Evolutionary conservation across 1,140 invertebrate species (phyloP).

Genomic region (Melitaea cinxia): DNA sequence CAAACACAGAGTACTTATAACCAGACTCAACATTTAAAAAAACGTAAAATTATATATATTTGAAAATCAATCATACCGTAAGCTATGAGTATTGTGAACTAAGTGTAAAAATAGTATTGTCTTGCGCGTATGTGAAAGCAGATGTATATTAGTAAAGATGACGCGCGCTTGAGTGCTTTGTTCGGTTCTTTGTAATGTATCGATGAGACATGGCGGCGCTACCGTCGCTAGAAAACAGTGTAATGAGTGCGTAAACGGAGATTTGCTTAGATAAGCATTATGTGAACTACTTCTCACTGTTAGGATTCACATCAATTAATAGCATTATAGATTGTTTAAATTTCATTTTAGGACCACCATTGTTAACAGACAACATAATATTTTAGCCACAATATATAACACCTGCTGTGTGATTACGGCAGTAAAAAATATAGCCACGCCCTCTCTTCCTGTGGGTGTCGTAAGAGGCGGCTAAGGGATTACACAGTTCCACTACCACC

Average conservation of each 20-base stretch:
- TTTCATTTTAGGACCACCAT: neutral
- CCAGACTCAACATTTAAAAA: conserved; percentile 1
- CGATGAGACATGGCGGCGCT: conserved; percentile 52
- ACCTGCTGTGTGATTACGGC: too few relatives aligned
- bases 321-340: neutral
- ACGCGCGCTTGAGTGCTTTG: conserved; percentile 53
- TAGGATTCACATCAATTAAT: neutral
- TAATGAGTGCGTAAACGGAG: conserved; percentile 38
- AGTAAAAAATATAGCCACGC: too few relatives aligned
- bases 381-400: too few relatives aligned
- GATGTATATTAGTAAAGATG: conserved; percentile 50
- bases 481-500: too few relatives aligned
- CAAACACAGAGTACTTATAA: conserved; percentile 44
- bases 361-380: neutral
- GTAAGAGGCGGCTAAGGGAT: too few relatives aligned
- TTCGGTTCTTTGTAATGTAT: conserved; percentile 52
- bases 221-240: conserved; percentile 44
- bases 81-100: conserved; percentile 29
- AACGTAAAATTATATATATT: neutral
- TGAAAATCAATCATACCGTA: neutral
- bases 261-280: conserved; percentile 24
- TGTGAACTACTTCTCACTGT: conserved; percentile 7
- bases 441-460: too few relatives aligned
- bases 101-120: conserved; percentile 56
- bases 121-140: conserved; percentile 64